phyloP scores from a whole-genome alignment of 2,113 vertebrate species.

The Ammodramus savannarum region DNA sequence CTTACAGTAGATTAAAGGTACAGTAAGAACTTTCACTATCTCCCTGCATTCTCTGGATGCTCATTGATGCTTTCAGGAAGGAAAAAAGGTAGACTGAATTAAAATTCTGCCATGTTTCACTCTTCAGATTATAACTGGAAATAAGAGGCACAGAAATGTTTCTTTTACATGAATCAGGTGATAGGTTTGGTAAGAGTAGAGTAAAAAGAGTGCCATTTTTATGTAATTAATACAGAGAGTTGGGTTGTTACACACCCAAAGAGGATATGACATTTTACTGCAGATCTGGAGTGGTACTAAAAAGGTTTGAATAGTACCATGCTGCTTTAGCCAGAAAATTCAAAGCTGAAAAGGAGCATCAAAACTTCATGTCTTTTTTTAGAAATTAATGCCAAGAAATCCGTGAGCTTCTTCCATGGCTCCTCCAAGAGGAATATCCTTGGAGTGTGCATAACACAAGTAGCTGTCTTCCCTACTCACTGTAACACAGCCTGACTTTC shows the following conservation, averaged over 20 bases:
- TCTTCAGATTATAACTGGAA: neutral
- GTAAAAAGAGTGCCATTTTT: neutral
- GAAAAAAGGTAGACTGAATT: neutral
- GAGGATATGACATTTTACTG: neutral
- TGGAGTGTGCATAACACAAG: neutral
- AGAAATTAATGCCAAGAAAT: neutral
- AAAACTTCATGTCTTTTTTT: neutral
- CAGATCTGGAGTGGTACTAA: neutral
- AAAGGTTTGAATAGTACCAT: neutral
- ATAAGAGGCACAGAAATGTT: neutral
- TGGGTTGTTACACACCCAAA: neutral
- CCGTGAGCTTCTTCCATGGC: neutral
- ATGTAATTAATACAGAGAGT: neutral
- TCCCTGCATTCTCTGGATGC: neutral
- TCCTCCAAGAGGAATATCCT: neutral
- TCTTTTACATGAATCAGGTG: neutral
- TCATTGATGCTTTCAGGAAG: neutral
- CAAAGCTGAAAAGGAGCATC: neutral
- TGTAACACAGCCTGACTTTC: neutral
- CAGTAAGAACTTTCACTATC: neutral
- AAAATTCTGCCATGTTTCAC: neutral
- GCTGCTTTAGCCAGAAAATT: neutral
- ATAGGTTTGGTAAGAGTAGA: neutral
- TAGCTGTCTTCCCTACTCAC: neutral
- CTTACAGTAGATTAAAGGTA: neutral